Evolutionary conservation across 2,888 invertebrate species (phyloP).

Genomic region (Lasiommata megera): DNA sequence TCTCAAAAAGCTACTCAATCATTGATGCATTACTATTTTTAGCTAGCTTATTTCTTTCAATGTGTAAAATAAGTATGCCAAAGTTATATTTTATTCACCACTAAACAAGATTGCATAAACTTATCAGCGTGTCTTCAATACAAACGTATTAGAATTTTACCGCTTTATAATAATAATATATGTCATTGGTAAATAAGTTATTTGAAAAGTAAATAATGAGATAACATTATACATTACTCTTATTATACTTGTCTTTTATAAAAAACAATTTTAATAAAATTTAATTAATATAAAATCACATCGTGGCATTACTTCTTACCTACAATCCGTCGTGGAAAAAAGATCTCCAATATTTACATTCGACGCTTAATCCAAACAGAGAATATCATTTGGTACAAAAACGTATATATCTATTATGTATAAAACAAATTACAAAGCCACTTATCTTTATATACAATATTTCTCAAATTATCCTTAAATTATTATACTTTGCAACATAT

Average conservation of each 20-base stretch:
- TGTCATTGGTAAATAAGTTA: not conserved
- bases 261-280: constrained; percentile 45
- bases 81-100: no score
- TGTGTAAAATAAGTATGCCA: not conserved
- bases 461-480: constrained; percentile 40
- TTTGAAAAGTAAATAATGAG: constrained; percentile 29
- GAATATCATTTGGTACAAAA: constrained; percentile 42
- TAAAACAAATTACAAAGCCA: constrained; percentile 34
- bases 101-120: not conserved
- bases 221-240: constrained; percentile 27
- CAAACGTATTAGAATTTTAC: not conserved
- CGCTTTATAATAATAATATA: not conserved
- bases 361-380: constrained; percentile 30
- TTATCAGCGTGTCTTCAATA: not conserved
- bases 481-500: constrained; percentile 36
- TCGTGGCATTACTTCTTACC: constrained; percentile 45
- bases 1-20: not conserved
- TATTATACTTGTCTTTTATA: constrained; percentile 56
- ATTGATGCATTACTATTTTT: not conserved
- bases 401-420: constrained; percentile 36
- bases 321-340: constrained; percentile 42
- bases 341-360: constrained; percentile 43
- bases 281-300: constrained; percentile 48
- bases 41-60: no score
- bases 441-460: constrained; percentile 40